Conservation (phyloP, 2,888 invertebrate species). For the Dioctria linearis region DNA sequence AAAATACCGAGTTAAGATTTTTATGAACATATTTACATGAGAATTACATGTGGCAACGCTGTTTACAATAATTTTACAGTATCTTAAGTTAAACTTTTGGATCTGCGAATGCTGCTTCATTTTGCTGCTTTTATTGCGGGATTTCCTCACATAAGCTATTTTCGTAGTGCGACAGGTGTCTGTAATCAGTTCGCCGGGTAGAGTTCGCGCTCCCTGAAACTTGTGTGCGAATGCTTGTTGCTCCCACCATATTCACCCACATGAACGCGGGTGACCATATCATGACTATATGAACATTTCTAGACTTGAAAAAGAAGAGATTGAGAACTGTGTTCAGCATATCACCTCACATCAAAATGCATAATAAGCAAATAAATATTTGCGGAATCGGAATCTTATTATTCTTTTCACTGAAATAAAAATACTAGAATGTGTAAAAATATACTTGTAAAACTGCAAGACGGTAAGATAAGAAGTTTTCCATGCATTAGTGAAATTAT, state of each 20-base stretch:
- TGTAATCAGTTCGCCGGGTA: constrained; percentile 53
- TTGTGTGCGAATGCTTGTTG: not conserved
- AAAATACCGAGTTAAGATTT: too few relatives aligned
- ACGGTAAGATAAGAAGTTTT: too few relatives aligned
- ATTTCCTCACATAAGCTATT: constrained; percentile 49
- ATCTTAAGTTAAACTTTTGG: constrained; percentile 15
- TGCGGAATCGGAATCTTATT: too few relatives aligned
- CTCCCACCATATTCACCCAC: constrained; percentile 12
- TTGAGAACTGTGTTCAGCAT: too few relatives aligned
- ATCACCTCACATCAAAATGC: too few relatives aligned
- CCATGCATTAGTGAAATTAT: too few relatives aligned
- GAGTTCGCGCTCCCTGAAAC: constrained; percentile 14
- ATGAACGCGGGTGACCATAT: constrained; percentile 9
- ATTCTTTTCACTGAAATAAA: too few relatives aligned
- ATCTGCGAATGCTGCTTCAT: constrained; percentile 27
- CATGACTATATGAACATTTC: too few relatives aligned
- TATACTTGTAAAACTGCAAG: too few relatives aligned
- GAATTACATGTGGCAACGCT: not conserved
- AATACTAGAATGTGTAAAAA: too few relatives aligned
- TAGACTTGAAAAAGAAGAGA: too few relatives aligned
- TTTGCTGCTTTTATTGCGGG: constrained; percentile 44
- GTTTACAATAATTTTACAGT: not conserved
- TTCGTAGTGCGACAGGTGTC: constrained; percentile 49
- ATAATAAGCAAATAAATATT: too few relatives aligned
- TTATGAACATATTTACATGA: not conserved